Conservation (phyloP, 1,140 invertebrate species). For the Tetramorium simillimum region DNA sequence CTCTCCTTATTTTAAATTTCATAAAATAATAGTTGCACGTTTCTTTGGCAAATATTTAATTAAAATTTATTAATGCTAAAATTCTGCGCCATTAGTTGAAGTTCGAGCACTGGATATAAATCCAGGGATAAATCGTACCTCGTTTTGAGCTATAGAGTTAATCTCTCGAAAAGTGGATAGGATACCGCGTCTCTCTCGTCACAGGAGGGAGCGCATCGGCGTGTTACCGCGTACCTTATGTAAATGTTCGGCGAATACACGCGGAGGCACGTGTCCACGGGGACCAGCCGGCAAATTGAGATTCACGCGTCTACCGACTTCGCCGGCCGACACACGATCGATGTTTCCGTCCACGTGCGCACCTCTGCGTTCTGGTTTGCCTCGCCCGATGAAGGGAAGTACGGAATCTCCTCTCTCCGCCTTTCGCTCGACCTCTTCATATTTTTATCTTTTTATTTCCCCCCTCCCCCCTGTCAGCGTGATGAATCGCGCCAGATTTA, state of each 20-base stretch:
- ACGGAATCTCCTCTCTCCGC: neutral
- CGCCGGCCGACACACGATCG: constrained; percentile 61
- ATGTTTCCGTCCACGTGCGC: constrained; percentile 58
- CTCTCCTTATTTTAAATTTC: neutral
- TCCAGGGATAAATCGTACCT: neutral
- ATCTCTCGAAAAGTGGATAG: constrained; percentile 32
- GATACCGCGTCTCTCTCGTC: neutral
- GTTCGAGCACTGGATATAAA: neutral
- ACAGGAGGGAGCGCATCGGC: constrained; percentile 28
- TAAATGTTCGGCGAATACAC: constrained; percentile 61
- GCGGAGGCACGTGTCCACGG: constrained; percentile 50
- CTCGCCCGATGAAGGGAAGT: constrained; percentile 10
- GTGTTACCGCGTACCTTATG: constrained; percentile 54
- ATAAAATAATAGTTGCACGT: neutral
- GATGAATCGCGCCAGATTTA: constrained; percentile 38
- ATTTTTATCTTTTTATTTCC: neutral
- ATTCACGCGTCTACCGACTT: constrained; percentile 73
- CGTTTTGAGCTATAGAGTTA: constrained; percentile 6
- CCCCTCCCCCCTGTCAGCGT: neutral
- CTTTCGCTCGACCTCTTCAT: neutral
- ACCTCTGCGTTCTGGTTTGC: constrained; percentile 29
- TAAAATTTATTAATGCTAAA: neutral
- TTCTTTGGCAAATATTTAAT: neutral
- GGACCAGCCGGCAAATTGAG: constrained; percentile 69
- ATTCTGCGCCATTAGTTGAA: neutral